Conservation (phyloP, 2,113 vertebrate species). For the Bungarus multicinctus region DNA sequence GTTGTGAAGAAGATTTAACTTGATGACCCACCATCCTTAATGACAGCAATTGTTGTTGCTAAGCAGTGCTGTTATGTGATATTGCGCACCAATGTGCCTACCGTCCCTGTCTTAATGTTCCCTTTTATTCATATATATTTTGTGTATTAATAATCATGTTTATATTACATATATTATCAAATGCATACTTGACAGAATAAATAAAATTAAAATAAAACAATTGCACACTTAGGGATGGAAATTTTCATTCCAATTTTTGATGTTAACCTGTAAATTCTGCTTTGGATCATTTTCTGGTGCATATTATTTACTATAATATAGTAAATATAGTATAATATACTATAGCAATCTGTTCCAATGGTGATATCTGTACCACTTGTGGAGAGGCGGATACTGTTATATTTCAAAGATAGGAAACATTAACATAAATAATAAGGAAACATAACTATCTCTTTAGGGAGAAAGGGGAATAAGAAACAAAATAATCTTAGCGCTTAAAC, state of each 20-base stretch:
- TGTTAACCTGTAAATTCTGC: not conserved
- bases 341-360: not conserved
- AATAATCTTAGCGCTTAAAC: not conserved
- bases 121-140: too few relatives aligned
- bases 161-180: too few relatives aligned
- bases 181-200: too few relatives aligned
- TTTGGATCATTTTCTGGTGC: not conserved
- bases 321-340: too few relatives aligned
- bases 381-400: not conserved
- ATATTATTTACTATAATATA: not conserved
- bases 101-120: too few relatives aligned
- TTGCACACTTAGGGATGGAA: not conserved
- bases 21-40: not conserved
- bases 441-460: not conserved
- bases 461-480: not conserved
- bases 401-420: not conserved
- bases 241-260: not conserved
- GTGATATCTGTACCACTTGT: not conserved
- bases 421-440: not conserved
- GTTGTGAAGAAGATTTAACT: not conserved
- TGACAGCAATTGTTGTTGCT: not conserved
- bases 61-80: not conserved
- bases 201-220: not conserved
- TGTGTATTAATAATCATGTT: too few relatives aligned
- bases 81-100: not conserved